These are phyloP conservation scores for Sapayoa aenigma DNA, from an alignment of 2,113 vertebrate species.

Conservation along the genomic window DNA sequence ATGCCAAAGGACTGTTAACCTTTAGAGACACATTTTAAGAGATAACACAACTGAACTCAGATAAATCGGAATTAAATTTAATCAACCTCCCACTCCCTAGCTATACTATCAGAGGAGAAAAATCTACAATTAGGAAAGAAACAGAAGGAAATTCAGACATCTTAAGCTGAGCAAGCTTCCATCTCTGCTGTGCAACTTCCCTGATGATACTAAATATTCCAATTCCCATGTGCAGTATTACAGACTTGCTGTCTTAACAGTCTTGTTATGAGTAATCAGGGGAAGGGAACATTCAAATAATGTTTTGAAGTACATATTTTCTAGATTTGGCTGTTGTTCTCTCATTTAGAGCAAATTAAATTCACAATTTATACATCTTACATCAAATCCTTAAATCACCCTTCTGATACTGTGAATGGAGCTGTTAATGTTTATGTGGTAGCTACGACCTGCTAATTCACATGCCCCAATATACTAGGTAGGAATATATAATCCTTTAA, in stretches of 20 bases:
- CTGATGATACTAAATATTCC: not conserved
- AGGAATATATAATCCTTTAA: constrained; percentile 41
- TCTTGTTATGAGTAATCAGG: not conserved
- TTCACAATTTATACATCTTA: constrained; percentile 19
- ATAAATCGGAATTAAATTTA: constrained; percentile 35
- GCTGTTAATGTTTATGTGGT: not conserved
- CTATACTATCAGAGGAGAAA: constrained; percentile 3
- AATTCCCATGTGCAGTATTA: not conserved
- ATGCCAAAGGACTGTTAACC: constrained; percentile 56
- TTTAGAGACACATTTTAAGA: constrained; percentile 50
- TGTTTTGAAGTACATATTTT: constrained; percentile 16
- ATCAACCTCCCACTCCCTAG: constrained; percentile 29
- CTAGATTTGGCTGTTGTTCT: constrained; percentile 19
- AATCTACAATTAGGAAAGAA: constrained; percentile 44
- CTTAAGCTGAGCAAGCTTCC: not conserved
- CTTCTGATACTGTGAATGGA: not conserved
- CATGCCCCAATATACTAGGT: not conserved
- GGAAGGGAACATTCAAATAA: constrained; percentile 46
- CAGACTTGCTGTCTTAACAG: not conserved
- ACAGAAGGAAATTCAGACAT: not conserved
- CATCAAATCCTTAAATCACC: not conserved
- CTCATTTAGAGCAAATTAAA: constrained; percentile 44
- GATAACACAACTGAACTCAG: constrained; percentile 18
- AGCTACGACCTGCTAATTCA: not conserved
- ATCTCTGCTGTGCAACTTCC: not conserved